Conservation (phyloP, 2,888 invertebrate species). For the Apeira syringaria region DNA sequence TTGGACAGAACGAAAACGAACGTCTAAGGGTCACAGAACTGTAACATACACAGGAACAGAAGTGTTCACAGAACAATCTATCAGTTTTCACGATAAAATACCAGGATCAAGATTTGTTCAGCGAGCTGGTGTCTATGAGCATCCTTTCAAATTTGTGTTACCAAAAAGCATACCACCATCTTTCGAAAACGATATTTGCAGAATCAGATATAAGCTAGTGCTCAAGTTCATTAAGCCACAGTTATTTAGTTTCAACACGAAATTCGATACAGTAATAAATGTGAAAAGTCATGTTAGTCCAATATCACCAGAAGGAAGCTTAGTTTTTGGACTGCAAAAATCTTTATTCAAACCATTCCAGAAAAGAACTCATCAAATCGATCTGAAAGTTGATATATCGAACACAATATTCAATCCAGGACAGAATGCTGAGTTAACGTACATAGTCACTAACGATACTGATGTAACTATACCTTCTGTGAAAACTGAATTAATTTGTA, state of each 20-base stretch:
- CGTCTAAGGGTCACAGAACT: background rate
- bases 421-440: conserved; percentile 21
- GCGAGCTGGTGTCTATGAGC: conserved; percentile 22
- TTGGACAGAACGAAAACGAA: conserved; percentile 19
- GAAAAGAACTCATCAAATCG: conserved; percentile 24
- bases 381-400: conserved; percentile 24
- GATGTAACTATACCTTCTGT: conserved; percentile 27
- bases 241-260: conserved; percentile 28
- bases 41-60: conserved; percentile 28
- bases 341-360: conserved; percentile 31
- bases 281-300: conserved; percentile 29
- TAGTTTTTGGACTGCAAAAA: conserved; percentile 30
- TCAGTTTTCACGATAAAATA: conserved; percentile 23
- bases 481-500: conserved; percentile 26
- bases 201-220: conserved; percentile 31
- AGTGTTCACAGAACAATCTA: conserved; percentile 21
- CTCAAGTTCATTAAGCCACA: conserved; percentile 29
- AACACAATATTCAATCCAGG: conserved; percentile 25
- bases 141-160: conserved; percentile 30
- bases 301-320: conserved; percentile 15
- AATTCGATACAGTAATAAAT: conserved; percentile 23
- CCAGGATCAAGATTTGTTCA: conserved; percentile 7
- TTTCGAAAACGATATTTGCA: conserved; percentile 23
- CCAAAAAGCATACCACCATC: conserved; percentile 37
- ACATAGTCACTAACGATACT: conserved; percentile 28